phyloP scores from a whole-genome alignment of 2,888 invertebrate species.

The Branchipolynoe longqiensis region DNA sequence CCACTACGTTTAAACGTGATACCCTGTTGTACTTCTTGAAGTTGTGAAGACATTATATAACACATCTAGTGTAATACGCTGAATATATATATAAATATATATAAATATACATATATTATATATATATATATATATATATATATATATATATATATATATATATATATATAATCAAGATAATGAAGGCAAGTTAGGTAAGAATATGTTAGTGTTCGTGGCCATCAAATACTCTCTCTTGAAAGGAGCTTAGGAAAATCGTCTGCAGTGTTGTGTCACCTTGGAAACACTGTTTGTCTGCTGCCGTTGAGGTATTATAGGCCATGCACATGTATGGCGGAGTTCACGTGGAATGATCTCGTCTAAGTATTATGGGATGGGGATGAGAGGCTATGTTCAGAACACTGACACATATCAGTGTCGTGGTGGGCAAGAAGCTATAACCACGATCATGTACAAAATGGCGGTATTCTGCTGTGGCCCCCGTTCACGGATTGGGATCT shows the following conservation, averaged over 20 bases:
- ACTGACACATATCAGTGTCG: neutral
- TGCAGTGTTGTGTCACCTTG: conserved; percentile 2
- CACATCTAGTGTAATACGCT: no score
- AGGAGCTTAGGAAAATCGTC: neutral
- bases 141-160: neutral
- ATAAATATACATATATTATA: no score
- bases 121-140: no score
- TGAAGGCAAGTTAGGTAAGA: neutral
- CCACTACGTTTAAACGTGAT: neutral
- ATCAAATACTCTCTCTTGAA: conserved; percentile 32
- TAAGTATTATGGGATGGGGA: no score
- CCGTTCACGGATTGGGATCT: conserved; percentile 6
- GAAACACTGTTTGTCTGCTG: conserved; percentile 18
- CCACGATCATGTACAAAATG: conserved; percentile 10
- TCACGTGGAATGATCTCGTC: no score
- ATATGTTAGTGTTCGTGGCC: conserved; percentile 15
- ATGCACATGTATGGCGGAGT: no score
- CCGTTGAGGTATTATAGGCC: neutral
- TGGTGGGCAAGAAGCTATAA: neutral
- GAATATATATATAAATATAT: no score
- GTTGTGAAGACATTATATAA: neutral
- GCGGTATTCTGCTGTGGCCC: neutral
- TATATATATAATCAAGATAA: neutral
- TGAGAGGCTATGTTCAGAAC: no score
- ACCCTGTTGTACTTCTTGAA: conserved; percentile 25